Evolutionary conservation across 1,140 invertebrate genomes (phyloP).

Genomic region (Ceratina japonica): DNA sequence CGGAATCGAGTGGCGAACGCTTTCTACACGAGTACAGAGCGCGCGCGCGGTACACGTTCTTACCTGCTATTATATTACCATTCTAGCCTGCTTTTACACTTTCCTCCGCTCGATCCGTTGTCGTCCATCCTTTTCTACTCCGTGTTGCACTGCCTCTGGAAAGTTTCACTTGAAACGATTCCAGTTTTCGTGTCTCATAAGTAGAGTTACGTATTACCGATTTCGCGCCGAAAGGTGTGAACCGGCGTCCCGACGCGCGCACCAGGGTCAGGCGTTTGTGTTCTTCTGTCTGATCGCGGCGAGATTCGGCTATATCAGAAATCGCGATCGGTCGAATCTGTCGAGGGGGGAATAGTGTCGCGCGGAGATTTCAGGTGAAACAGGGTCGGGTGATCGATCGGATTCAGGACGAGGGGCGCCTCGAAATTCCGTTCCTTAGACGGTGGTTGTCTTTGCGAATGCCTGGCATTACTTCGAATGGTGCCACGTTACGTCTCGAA

Average conservation of each 20-base stretch:
- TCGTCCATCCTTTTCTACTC: background rate
- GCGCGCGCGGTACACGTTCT: background rate
- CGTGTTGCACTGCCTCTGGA: background rate
- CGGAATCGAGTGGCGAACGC: background rate
- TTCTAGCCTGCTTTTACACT: slow-evolving; percentile 28
- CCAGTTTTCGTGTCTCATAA: background rate
- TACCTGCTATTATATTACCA: slow-evolving; percentile 20
- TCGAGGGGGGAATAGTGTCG: slow-evolving; percentile 31
- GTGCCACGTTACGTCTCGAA: background rate
- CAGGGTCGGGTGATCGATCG: slow-evolving; percentile 38
- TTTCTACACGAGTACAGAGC: slow-evolving; percentile 3
- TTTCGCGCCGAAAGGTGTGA: background rate
- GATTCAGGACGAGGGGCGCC: slow-evolving; percentile 26
- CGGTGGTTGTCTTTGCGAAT: slow-evolving; percentile 1
- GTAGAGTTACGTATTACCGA: background rate
- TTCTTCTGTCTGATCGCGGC: no score
- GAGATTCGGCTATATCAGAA: background rate
- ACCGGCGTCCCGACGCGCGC: no score
- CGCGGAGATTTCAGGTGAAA: slow-evolving; percentile 43
- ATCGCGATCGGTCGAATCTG: slow-evolving; percentile 18
- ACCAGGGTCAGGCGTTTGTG: no score
- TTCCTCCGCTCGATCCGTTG: slow-evolving; percentile 4
- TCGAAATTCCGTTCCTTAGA: slow-evolving; percentile 29
- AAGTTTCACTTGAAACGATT: slow-evolving; percentile 17
- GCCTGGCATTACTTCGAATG: slow-evolving; percentile 9